These are phyloP conservation scores for Chaetura pelagica DNA, from an alignment of 2,113 vertebrate species.

Conservation along the genomic window DNA sequence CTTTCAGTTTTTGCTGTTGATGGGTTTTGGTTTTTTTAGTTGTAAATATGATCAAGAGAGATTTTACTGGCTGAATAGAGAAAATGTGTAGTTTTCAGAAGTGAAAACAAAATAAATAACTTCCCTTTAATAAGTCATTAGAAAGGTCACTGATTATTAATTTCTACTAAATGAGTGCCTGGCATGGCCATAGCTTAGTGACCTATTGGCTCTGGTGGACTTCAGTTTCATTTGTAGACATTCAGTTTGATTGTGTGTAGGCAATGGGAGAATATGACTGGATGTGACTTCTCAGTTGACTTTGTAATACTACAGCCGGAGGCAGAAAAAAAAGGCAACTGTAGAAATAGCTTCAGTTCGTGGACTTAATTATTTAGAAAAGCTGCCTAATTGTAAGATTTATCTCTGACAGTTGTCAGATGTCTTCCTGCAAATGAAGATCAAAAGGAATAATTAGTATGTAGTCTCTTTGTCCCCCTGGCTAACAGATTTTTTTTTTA, in stretches of 20 bases:
- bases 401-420: conserved; percentile 66
- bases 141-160: neutral
- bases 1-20: neutral
- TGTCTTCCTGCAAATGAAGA: conserved; percentile 56
- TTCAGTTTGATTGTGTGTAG: neutral
- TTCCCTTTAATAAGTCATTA: neutral
- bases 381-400: conserved; percentile 53
- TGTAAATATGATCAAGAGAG: neutral
- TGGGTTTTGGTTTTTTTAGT: neutral
- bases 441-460: conserved; percentile 66
- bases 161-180: neutral
- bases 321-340: neutral
- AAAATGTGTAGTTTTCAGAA: neutral
- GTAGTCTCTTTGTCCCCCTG: conserved; percentile 47
- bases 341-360: conserved; percentile 2
- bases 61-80: neutral
- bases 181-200: neutral
- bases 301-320: neutral
- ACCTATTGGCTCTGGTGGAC: neutral
- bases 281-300: neutral
- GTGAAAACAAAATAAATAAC: neutral
- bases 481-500: conserved; percentile 31
- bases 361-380: conserved; percentile 61
- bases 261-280: neutral
- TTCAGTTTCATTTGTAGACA: neutral